Evolutionary conservation across 1,140 invertebrate species (phyloP).

Genomic region (Gerris buenoi): DNA sequence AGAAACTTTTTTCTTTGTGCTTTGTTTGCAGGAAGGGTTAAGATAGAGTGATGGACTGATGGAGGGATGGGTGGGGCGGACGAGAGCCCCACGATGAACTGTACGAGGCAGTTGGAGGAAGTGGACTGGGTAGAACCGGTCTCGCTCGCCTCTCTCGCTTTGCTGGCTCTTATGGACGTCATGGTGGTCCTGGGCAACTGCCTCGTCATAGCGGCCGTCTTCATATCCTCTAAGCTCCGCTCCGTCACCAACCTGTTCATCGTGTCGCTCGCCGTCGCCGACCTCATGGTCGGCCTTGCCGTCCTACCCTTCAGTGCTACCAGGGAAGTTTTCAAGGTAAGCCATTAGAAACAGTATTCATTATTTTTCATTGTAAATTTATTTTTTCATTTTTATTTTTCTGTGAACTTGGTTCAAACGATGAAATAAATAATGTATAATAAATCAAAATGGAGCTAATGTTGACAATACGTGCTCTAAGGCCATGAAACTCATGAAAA

Average conservation of each 20-base stretch:
- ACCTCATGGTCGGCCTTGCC: conserved; percentile 75
- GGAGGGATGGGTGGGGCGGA: conserved; percentile 13
- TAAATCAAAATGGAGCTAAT: too few relatives aligned
- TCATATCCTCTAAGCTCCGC: conserved; percentile 67
- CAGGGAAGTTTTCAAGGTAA: conserved; percentile 74
- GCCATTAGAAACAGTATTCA: too few relatives aligned
- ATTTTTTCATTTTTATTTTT: too few relatives aligned
- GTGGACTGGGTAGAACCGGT: conserved; percentile 61
- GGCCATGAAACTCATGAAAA: too few relatives aligned
- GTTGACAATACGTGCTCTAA: too few relatives aligned
- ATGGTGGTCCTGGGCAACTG: conserved; percentile 78
- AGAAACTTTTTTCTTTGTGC: too few relatives aligned
- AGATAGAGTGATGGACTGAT: conserved; percentile 10
- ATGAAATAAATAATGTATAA: too few relatives aligned
- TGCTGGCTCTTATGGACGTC: conserved; percentile 65
- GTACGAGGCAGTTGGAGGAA: conserved; percentile 25
- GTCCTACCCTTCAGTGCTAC: conserved; percentile 82
- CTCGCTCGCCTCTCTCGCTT: conserved; percentile 52
- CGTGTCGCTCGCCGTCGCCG: conserved; percentile 79
- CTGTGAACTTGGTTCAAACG: too few relatives aligned
- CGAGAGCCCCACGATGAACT: conserved; percentile 12
- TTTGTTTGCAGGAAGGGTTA: conserved; percentile 3
- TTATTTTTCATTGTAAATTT: too few relatives aligned
- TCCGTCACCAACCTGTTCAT: conserved; percentile 93
- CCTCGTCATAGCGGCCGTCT: conserved; percentile 81